Percentiles rank a stretch among this genome's conserved stretches.
phyloP scores from a whole-genome alignment of 2,888 invertebrate species.

The Megastigmus dorsalis region DNA sequence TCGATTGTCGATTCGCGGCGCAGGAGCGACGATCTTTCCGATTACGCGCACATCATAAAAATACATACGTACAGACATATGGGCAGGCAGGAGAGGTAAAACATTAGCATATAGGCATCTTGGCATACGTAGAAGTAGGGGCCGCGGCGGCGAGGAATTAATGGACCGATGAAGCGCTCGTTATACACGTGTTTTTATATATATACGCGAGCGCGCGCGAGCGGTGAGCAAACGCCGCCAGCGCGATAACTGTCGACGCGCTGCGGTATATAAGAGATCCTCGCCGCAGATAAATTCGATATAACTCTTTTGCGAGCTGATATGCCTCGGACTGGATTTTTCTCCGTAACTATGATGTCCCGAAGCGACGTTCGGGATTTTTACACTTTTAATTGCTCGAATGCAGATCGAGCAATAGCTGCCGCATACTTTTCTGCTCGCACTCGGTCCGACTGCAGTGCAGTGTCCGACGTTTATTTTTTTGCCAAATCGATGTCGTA shows the following conservation, averaged over 20 bases:
- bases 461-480: too few species aligned
- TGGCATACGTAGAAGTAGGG: too few species aligned
- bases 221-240: background rate
- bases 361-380: background rate
- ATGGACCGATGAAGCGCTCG: background rate
- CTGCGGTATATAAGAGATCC: background rate
- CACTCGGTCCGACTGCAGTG: too few species aligned
- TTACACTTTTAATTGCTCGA: background rate
- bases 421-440: too few species aligned
- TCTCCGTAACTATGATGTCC: too few species aligned
- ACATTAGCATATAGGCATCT: constrained; percentile 17
- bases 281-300: background rate
- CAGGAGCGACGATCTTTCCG: background rate
- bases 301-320: background rate
- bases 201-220: too few species aligned
- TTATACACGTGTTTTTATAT: background rate
- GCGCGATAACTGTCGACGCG: background rate
- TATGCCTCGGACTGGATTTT: too few species aligned
- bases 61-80: too few species aligned
- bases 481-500: too few species aligned
- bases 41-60: background rate
- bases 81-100: too few species aligned
- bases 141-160: background rate
- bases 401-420: too few species aligned
- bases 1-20: constrained; percentile 3